Evolutionary conservation across 2,888 invertebrate genomes (phyloP).

Genomic region (Dryococelus australis): DNA sequence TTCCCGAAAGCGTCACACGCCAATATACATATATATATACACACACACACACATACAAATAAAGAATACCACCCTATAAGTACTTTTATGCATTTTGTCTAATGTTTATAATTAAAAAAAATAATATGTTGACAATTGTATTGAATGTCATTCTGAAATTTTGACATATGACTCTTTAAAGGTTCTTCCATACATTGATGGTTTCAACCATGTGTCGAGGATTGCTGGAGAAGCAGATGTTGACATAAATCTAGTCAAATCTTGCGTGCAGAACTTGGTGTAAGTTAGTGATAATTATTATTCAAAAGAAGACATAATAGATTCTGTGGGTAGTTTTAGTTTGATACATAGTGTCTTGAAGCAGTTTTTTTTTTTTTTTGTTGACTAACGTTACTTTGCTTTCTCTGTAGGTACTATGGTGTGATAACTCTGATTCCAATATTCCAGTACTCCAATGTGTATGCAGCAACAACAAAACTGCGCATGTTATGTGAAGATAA

Average conservation of each 20-base stretch:
- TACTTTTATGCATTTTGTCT: no score
- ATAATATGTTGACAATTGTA: no score
- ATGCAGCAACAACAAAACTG: conserved; percentile 78
- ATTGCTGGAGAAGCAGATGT: conserved; percentile 92
- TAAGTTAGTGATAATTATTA: conserved; percentile 59
- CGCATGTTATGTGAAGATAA: conserved; percentile 72
- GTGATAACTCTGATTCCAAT: conserved; percentile 72
- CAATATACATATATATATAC: no score
- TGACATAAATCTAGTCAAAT: conserved; percentile 91
- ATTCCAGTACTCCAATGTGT: conserved; percentile 86
- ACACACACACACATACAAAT: no score
- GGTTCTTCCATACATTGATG: conserved; percentile 88
- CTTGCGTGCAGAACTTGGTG: conserved; percentile 90
- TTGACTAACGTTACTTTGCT: conserved; percentile 29
- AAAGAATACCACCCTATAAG: no score
- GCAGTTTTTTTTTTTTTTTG: conserved; percentile 19
- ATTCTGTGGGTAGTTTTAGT: no score
- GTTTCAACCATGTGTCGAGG: conserved; percentile 89
- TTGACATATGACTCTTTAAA: conserved; percentile 54
- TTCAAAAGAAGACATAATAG: not conserved
- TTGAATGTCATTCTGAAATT: no score
- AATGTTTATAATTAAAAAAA: no score
- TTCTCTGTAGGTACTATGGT: conserved; percentile 66
- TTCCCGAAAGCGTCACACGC: no score
- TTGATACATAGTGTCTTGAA: no score